Conservation (phyloP, 1,140 invertebrate genomes). For the Bombus sibiricus region DNA sequence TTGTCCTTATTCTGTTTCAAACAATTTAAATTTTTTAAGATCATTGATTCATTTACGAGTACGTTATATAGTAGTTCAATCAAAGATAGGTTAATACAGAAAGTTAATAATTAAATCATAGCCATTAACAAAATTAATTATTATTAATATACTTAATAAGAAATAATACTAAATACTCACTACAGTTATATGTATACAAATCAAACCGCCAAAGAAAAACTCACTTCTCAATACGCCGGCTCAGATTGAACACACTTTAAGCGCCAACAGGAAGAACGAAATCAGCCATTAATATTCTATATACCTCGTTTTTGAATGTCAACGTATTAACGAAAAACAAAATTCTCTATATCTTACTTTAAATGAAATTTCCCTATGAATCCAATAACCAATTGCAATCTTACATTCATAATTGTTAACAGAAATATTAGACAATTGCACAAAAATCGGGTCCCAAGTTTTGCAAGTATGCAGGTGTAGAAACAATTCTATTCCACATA, state of each 20-base stretch:
- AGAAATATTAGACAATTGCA: no score
- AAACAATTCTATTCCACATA: no score
- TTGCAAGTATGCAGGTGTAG: no score
- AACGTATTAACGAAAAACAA: background rate
- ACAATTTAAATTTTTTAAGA: background rate
- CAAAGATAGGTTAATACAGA: background rate
- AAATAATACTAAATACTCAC: background rate
- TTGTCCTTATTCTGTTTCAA: background rate
- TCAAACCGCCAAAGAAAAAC: background rate
- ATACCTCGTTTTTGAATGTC: background rate
- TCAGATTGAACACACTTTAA: background rate
- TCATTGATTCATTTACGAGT: constrained; percentile 7
- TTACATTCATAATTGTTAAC: background rate
- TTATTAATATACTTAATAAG: background rate
- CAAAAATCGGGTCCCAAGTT: no score
- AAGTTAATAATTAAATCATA: background rate
- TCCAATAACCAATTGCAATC: background rate
- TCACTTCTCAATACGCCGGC: constrained; percentile 15
- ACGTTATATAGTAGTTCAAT: background rate
- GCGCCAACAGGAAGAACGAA: constrained; percentile 37
- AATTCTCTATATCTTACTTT: constrained; percentile 10
- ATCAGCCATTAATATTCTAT: constrained; percentile 5
- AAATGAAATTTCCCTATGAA: background rate
- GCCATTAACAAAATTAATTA: background rate
- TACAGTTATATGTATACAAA: background rate